These are phyloP conservation scores for Branchinecta lindahli DNA, from an alignment of 1,140 invertebrate genomes.

Conservation along the genomic window DNA sequence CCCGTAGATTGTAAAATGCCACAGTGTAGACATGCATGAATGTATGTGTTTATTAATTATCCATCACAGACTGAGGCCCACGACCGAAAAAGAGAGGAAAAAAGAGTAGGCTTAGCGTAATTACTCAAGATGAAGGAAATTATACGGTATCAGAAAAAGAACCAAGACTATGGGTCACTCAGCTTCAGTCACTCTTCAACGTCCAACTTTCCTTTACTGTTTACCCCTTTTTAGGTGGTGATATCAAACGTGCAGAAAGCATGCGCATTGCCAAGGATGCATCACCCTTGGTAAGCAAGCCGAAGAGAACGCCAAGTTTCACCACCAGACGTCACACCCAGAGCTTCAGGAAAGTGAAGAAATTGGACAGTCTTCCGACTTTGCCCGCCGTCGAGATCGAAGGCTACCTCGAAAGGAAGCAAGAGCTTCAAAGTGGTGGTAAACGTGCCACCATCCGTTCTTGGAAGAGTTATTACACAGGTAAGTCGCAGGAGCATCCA, in stretches of 20 bases:
- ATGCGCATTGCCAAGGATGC: slow-evolving; percentile 52
- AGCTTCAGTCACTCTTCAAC: too few species aligned
- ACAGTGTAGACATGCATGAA: too few species aligned
- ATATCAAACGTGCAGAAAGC: slow-evolving; percentile 68
- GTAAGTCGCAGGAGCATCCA: slow-evolving; percentile 24
- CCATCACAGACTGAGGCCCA: too few species aligned
- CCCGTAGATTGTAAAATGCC: too few species aligned
- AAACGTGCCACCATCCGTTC: slow-evolving; percentile 85
- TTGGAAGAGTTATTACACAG: slow-evolving; percentile 86
- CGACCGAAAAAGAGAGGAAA: too few species aligned
- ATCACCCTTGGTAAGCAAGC: slow-evolving; percentile 29
- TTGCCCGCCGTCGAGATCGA: slow-evolving; percentile 81
- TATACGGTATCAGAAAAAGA: too few species aligned
- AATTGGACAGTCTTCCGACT: slow-evolving; percentile 40
- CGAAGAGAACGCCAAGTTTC: slow-evolving; percentile 81
- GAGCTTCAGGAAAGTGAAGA: slow-evolving; percentile 63
- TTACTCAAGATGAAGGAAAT: too few species aligned
- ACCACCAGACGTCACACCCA: slow-evolving; percentile 69
- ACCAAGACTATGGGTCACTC: too few species aligned
- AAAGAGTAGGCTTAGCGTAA: too few species aligned
- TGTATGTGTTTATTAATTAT: too few species aligned
- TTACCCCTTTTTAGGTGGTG: slow-evolving; percentile 31
- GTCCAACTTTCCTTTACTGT: background rate
- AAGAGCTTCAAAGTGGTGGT: slow-evolving; percentile 78
- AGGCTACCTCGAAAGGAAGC: slow-evolving; percentile 82